Percentiles rank a stretch among this genome's conserved stretches.
Evolutionary conservation across 2,888 invertebrate genomes (phyloP).

Genomic region (Nomada flava): DNA sequence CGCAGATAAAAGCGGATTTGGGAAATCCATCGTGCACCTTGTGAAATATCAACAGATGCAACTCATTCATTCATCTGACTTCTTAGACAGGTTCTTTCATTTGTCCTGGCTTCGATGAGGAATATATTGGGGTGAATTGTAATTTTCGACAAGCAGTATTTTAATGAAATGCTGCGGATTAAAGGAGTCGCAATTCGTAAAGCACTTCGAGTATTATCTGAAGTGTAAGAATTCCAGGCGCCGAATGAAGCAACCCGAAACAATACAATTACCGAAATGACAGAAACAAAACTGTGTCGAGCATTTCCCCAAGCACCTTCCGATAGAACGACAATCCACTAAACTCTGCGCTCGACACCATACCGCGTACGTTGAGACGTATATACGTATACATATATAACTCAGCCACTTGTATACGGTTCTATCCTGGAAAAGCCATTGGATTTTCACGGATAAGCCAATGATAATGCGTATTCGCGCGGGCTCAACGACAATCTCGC

Average conservation of each 20-base stretch:
- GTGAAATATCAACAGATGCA: too few relatives aligned
- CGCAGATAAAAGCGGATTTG: not conserved
- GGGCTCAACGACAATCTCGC: conserved; percentile 33
- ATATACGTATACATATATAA: conserved; percentile 13
- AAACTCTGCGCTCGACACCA: not conserved
- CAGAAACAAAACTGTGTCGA: not conserved
- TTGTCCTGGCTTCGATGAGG: too few relatives aligned
- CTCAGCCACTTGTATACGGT: conserved; percentile 10
- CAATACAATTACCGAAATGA: too few relatives aligned
- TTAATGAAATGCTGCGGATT: too few relatives aligned
- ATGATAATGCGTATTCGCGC: conserved; percentile 40
- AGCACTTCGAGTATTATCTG: too few relatives aligned
- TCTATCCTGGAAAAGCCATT: conserved; percentile 25
- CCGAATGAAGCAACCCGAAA: too few relatives aligned
- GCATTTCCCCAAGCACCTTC: not conserved
- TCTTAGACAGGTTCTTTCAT: too few relatives aligned
- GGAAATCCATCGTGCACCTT: not conserved
- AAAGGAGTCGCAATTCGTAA: too few relatives aligned
- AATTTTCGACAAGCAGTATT: too few relatives aligned
- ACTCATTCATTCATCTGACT: too few relatives aligned
- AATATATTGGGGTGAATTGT: too few relatives aligned
- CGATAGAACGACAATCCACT: not conserved
- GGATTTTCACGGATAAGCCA: conserved; percentile 60
- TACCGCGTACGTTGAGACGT: not conserved
- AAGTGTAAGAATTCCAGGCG: too few relatives aligned